Evolutionary conservation across 92 coral and sea anemone species (phyloP), one percentile per base, ranked within the genome.

Genomic region (Paragorgia papillata): DNA sequence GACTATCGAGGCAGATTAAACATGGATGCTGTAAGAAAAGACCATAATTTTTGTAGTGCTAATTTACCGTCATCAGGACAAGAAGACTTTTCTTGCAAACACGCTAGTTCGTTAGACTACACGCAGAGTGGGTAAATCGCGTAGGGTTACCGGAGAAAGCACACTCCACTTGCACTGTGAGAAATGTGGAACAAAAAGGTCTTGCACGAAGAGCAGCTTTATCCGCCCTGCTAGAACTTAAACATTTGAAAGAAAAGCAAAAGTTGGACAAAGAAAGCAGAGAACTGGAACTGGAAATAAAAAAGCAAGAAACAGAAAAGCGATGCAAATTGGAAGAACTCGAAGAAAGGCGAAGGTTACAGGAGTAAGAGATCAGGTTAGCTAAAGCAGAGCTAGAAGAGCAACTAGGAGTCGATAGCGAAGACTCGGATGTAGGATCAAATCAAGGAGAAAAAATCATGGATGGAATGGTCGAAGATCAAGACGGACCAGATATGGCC

Each of bases 331-430:
- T 51, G 58, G 58, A 7, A 51, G 58, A 51, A 22, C 58, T 51
- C 3, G 21, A 22, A 22, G 58, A 51, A 17, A 51, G 17, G 58
- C 43, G 51, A 50, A 6, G 58, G 17, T 17, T 51, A 51, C 58
- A 51, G 20, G 58, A 51, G 26, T 51, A 5, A 19, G 58, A 51
- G 58, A 17, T 7, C 26, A 51, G 58, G 26, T 51, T 51, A 51
- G 58, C 6, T 1, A 25, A 37, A 65, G 73, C 73, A 40, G 50
- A 63, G 35, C 6, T 63, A 48, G 48, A 63, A 33, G 70, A 63
- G 24, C 46, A 34, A 18, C 0, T 63, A n/a, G 41, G 25, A 63
- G 7, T 1, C 3, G 12, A 34, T 0, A 26, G 35, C 13, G 70
- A 33, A 31, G 51, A 34, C 2, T 10, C 25, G 0, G 50, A 35